phyloP scores from a whole-genome alignment of 2,113 vertebrate genomes.

The Apistogramma diplotaenia region DNA sequence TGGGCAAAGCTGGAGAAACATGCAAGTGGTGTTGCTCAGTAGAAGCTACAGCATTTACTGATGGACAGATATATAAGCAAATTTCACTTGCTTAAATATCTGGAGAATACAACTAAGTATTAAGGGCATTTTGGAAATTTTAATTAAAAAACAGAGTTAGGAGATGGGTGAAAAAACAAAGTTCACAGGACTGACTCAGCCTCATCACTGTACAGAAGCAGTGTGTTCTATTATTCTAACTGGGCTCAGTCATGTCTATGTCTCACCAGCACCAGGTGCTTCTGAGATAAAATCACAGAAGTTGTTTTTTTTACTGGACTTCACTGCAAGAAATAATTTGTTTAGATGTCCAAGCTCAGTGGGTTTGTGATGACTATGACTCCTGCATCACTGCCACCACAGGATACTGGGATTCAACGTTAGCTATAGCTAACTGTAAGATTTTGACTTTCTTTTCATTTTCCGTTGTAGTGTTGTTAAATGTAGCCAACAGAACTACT shows the following conservation, averaged over 20 bases:
- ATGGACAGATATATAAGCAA: too few relatives aligned
- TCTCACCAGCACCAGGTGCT: background rate
- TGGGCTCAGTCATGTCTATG: background rate
- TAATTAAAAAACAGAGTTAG: too few relatives aligned
- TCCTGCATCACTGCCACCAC: background rate
- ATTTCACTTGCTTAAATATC: too few relatives aligned
- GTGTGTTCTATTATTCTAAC: background rate
- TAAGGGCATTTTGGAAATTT: too few relatives aligned
- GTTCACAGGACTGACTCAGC: too few relatives aligned
- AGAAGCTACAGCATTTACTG: too few relatives aligned
- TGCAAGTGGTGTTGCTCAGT: background rate
- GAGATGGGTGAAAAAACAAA: too few relatives aligned
- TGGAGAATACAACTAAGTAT: too few relatives aligned
- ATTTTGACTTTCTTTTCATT: background rate
- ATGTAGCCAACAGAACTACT: background rate
- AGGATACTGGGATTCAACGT: background rate
- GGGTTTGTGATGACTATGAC: background rate
- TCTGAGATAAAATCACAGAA: background rate
- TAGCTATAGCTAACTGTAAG: background rate
- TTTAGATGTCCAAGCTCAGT: too few relatives aligned
- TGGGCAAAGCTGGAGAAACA: background rate
- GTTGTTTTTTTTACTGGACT: background rate
- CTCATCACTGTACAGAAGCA: too few relatives aligned
- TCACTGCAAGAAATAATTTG: background rate
- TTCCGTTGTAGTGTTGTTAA: background rate